A percentile compares a stretch with the other conserved stretches of the same genome.
phyloP scores from a whole-genome alignment of 2,888 invertebrate species.

The Drosophila subsilvestris region DNA sequence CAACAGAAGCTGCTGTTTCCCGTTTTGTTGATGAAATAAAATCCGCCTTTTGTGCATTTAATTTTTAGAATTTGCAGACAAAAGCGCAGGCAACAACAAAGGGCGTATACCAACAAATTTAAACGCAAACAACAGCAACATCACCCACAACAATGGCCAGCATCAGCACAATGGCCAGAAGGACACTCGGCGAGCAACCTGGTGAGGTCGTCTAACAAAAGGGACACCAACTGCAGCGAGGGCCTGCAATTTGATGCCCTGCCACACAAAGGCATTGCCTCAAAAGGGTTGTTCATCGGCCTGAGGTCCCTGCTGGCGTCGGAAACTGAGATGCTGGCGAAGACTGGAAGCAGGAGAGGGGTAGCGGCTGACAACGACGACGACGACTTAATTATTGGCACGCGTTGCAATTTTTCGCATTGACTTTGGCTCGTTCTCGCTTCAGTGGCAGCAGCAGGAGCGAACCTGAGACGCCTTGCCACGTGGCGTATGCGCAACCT shows the following conservation, averaged over 20 bases:
- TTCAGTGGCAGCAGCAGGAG: conserved; percentile 3
- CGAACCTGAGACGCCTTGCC: conserved; percentile 60
- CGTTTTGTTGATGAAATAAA: conserved; percentile 79
- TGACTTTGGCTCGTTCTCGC: conserved; percentile 49
- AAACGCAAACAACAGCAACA: conserved; percentile 63
- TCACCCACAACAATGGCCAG: conserved; percentile 70
- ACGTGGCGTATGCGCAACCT: conserved; percentile 74
- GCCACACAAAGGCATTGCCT: conserved; percentile 14
- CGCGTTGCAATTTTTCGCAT: conserved; percentile 79
- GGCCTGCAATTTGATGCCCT: conserved; percentile 74
- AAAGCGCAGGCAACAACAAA: conserved; percentile 76
- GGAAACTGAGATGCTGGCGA: conserved; percentile 6
- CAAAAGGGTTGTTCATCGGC: conserved; percentile 55
- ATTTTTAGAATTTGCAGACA: conserved; percentile 77
- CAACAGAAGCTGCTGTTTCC: conserved; percentile 80
- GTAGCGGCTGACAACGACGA: conserved; percentile 4
- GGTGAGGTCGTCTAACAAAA: conserved; percentile 71
- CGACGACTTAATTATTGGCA: conserved; percentile 81
- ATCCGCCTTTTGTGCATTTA: conserved; percentile 81
- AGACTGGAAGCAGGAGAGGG: conserved; percentile 3
- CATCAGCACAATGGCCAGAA: conserved; percentile 62
- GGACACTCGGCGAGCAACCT: conserved; percentile 70
- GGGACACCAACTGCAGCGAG: conserved; percentile 72
- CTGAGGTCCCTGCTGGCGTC: conserved; percentile 1
- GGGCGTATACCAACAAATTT: conserved; percentile 69